Evolutionary conservation across 2,888 invertebrate species (phyloP), one percentile per base, ranked within the genome.

Genomic region (Parthenolecanium corni): DNA sequence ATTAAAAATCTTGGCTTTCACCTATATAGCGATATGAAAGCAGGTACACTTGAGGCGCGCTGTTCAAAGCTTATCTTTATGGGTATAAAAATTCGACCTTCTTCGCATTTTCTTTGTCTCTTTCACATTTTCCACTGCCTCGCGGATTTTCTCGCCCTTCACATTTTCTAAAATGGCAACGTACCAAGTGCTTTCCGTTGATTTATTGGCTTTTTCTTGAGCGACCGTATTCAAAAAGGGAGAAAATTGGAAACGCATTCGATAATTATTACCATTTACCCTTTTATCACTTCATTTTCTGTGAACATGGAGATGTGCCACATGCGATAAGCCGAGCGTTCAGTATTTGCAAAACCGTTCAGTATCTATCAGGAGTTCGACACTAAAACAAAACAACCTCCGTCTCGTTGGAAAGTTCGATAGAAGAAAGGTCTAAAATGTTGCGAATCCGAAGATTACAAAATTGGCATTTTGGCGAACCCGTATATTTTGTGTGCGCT

Each of bases 211-310:
- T 4, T 42, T 24, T 56, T 44, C 56, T 42, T 56, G 44, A 25
- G 56, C 53, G 40, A 44, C 46, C 56, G 14, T 21, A 56, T 20
- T 56, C 42, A 40, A 24, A 42, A 56, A 56, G 42, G 53, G 38
- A 40, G 36, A 53, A 56, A 42, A 56, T 56, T 25, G 56, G 25
- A 56, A 56, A 56, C 56, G 40, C 56, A 56, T 56, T 56, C 40
- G 56, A 21, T 56, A 56, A 56, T 56, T 56, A 56, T 44, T 23
- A 23, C n/a, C n/a, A n/a, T n/a, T n/a, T n/a, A n/a, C n/a, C n/a
- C 12, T 31, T 20, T 38, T 40, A 21, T 40, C 38, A 38, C 38
- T 38, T 38, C 38, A 38, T 38, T 38, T 11, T n/a, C n/a, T n/a
- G n/a, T n/a, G n/a, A n/a, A n/a, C n/a, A n/a, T n/a, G n/a, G n/a